phyloP scores from a whole-genome alignment of 1,140 invertebrate genomes.

The Drosophila pandora region DNA sequence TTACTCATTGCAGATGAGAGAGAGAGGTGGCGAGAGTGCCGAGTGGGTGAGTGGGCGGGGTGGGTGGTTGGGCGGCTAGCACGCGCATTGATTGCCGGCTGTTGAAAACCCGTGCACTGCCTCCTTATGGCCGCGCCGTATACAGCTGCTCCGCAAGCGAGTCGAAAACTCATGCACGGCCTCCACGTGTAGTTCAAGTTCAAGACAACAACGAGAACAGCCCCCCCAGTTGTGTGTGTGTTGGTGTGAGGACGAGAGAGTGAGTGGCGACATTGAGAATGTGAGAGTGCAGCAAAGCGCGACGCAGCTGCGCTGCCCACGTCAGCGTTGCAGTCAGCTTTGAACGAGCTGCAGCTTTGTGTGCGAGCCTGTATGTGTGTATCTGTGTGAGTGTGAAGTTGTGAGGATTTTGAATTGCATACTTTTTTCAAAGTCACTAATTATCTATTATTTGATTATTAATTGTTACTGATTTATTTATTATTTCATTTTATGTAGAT shows the following conservation, averaged over 20 bases:
- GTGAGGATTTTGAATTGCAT: slow-evolving; percentile 57
- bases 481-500: background rate
- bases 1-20: slow-evolving; percentile 66
- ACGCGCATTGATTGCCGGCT: slow-evolving; percentile 52
- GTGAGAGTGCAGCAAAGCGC: slow-evolving; percentile 29
- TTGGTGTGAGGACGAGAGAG: slow-evolving; percentile 34
- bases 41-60: slow-evolving; percentile 1
- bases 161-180: slow-evolving; percentile 73
- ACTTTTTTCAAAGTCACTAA: slow-evolving; percentile 33
- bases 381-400: background rate
- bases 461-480: too few relatives aligned
- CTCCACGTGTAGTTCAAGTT: slow-evolving; percentile 84
- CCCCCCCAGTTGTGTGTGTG: background rate
- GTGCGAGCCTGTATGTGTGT: background rate
- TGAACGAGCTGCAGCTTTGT: slow-evolving; percentile 19
- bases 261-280: slow-evolving; percentile 14
- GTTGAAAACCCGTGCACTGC: slow-evolving; percentile 68
- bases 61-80: slow-evolving; percentile 19
- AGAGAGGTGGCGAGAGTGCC: background rate
- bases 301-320: slow-evolving; percentile 16
- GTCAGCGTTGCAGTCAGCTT: slow-evolving; percentile 32
- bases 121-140: slow-evolving; percentile 52
- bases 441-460: background rate
- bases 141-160: slow-evolving; percentile 17
- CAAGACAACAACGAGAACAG: slow-evolving; percentile 64